Evolutionary conservation across 2,113 vertebrate genomes (phyloP), one percentile per base, ranked within the genome.

Genomic region (Balaeniceps rex): DNA sequence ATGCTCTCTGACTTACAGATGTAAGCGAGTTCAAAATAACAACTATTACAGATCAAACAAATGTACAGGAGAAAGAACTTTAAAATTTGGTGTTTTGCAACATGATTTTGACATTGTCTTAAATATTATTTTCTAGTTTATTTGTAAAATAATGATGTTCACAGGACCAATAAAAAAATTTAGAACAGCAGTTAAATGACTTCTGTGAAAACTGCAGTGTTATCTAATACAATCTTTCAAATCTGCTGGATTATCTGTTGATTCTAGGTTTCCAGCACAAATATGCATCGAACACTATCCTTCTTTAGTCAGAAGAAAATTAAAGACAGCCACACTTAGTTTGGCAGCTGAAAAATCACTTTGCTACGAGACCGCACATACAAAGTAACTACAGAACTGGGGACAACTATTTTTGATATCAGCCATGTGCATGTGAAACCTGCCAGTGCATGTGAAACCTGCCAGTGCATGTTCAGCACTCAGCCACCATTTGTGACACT

Each of bases 261-360:
- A 74, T 74, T 85, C 36, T 63, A 34, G 15, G 10, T 75, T 94
- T 93, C 34, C 28, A 92, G 69, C 33, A 90, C 38, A 70, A 66
- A 92, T 24, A 66, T 3, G 7, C 51, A 25, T 38, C 18, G 36
- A 76, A 69, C 11, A 38, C 36, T 38, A 44, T n/a, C 61, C 36
- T 55, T 7, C 18, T 47, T 84, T 16, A 74, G 24, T 44, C 3
- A 0, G 51, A 65, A 85, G 61, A 65, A 72, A 61, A 70, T 54
- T 61, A 78, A 90, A 46, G 64, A 89, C 34, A 93, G 11, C 22
- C 57, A 87, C 12, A 11, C 28, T 74, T 58, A 28, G 22, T 79
- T 54, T 94, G 85, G 79, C 88, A 93, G 74, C 65, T 92, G 85
- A 94, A 84, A 89, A 90, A 70, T 44, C 28, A 57, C 64, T 93